Evolutionary conservation across 1,140 invertebrate species (phyloP), one percentile per base, ranked within the genome.

Genomic region (Thrips palmi): DNA sequence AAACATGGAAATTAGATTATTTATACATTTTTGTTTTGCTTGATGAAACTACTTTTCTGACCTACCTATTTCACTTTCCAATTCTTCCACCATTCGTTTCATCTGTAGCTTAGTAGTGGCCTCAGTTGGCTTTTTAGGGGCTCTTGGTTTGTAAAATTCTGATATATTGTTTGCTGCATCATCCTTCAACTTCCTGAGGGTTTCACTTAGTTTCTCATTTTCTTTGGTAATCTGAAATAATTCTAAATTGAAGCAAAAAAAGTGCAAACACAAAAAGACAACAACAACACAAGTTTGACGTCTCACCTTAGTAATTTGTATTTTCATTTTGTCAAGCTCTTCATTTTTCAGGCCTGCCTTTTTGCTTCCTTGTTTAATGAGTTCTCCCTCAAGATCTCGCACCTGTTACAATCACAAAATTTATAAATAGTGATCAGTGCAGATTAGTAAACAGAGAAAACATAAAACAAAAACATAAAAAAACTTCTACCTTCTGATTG

Each of bases 1-100:
- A 31, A 3, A 23, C 14, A 41, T 29, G 2, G 33, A 15, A 11
- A 38, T 25, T 34, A 10, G 23, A 15, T 12, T 21, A 35, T 38
- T 25, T 37, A 21, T 37, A n/a, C 21, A 36, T 42, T 4, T 33
- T n/a, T n/a, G n/a, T n/a, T n/a, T n/a, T n/a, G n/a, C n/a, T n/a
- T 35, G 8, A 24, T 33, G 25, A 37, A 39, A 33, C 39, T 11
- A 4, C 12, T 36, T 30, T 41, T 19, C n/a, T n/a, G n/a, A n/a
- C 37, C 49, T 62, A 77, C 75, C 68, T 46, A 83, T 74, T 64
- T 85, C 79, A 51, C 64, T 73, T 55, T 82, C 79, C 45, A 82
- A 60, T 29, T 83, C 78, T 34, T 78, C 72, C 1, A 83, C 70
- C 69, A 80, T 75, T 47, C 69, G 77, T 46, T 77, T 77, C 37